A percentile compares a stretch with the other conserved stretches of the same genome.
phyloP scores from a whole-genome alignment of 2,888 invertebrate species.

The Dynastes grantii region DNA sequence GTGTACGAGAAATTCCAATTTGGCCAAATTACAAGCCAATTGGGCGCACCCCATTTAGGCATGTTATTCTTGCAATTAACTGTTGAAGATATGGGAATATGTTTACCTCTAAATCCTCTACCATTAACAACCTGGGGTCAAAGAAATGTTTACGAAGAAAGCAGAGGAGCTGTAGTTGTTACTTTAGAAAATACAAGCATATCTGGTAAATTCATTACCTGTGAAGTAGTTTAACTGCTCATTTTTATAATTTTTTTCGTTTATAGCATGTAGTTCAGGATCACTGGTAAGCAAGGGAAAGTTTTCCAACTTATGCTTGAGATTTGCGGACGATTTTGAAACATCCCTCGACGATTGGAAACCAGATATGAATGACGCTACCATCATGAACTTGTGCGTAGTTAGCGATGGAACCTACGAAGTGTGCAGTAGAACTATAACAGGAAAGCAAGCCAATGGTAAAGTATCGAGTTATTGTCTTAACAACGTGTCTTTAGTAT shows the following conservation, averaged over 20 bases:
- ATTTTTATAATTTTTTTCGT: background rate
- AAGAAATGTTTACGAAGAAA: constrained; percentile 82
- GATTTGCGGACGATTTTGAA: constrained; percentile 98
- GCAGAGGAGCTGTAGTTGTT: constrained; percentile 93
- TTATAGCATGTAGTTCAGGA: constrained; percentile 92
- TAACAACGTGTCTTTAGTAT: no score
- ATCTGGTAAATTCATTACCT: constrained; percentile 68
- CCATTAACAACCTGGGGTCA: constrained; percentile 81
- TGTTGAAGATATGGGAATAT: constrained; percentile 97
- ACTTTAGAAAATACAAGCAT: constrained; percentile 98
- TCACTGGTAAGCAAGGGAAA: constrained; percentile 95
- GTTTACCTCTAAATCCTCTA: constrained; percentile 90
- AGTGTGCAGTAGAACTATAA: constrained; percentile 94
- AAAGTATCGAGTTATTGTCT: constrained; percentile 47
- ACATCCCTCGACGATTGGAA: constrained; percentile 98
- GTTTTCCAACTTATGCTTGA: constrained; percentile 91
- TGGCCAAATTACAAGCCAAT: constrained; percentile 84
- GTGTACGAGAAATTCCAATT: constrained; percentile 84
- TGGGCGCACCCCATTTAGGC: constrained; percentile 85
- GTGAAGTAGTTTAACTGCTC: background rate
- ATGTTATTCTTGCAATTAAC: constrained; percentile 95
- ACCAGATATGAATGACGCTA: constrained; percentile 85
- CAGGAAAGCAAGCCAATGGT: constrained; percentile 86
- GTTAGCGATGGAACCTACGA: constrained; percentile 99
- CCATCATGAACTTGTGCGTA: constrained; percentile 92